Base-by-base conservation (phyloP, 2,888 invertebrate species). In the Cremastinae sp. region DNA sequence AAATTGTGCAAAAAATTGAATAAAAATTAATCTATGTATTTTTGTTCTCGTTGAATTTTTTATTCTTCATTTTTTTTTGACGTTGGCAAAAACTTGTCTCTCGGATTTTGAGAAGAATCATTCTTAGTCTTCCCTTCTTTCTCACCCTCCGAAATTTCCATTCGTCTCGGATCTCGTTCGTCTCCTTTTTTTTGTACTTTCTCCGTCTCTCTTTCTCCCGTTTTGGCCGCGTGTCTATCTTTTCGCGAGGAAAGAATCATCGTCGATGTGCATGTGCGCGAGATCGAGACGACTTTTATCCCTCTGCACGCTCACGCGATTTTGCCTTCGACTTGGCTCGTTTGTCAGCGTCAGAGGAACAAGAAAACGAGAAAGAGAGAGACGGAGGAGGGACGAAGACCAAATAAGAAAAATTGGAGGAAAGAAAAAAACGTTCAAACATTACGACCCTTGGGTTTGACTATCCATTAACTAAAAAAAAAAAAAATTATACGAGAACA, bases 381-480 rank as follows among this genome's bases (percentile, higher is more conserved):
- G 45, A 45, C 37, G 55, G 43, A 66, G 37, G 12, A 62, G 66
- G 62, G 53, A 47, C 53, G 12, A 71, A 59, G 62, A 76, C 51
- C 65, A 75, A 66, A 64, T 59, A 37, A 51, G 75, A 73, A 43
- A 80, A 43, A 73, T 51, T 35, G 18, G 28, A 55, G 58, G 79
- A 77, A 69, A 79, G 75, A 58, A 56, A 43, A 47, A 59, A 65
- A 56, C 47, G 69, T 59, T 70, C 80, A 83, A 81, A 73, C 74
- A 43, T 81, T 82, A 82, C 84, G 69, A 22, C 62, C 58, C 47
- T 41, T 58, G 14, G 18, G 41, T 64, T 71, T 37, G 62, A 35
- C 45, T 62, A 49, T 62, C 65, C 66, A 71, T 72, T 58, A 62
- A 35, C 49, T 16, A 49, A 59, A 22, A 49, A 37, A 28, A 49